A percentile compares a stretch with the other conserved stretches of the same genome.
phyloP scores from a whole-genome alignment of 2,888 invertebrate genomes.

The Exephanes ischioxanthus region DNA sequence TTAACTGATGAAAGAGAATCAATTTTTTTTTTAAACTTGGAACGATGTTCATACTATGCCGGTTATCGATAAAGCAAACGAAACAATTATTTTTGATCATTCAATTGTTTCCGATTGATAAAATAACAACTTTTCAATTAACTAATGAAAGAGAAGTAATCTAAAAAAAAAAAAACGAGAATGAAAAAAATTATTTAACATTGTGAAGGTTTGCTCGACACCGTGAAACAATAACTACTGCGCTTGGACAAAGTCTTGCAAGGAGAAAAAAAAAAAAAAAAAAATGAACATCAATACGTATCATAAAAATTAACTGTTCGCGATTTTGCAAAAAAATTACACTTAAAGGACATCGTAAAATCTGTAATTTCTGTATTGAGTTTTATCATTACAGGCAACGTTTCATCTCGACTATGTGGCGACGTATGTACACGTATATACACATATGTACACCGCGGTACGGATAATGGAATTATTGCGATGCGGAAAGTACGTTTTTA shows the following conservation, averaged over 20 bases:
- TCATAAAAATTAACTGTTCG: too few species aligned
- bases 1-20: not conserved
- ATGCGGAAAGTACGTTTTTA: conserved; percentile 1
- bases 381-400: not conserved
- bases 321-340: not conserved
- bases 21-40: too few species aligned
- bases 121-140: not conserved
- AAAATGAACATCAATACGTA: too few species aligned
- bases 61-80: not conserved
- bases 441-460: not conserved
- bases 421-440: not conserved
- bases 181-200: too few species aligned
- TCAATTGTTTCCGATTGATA: not conserved
- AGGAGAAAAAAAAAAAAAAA: too few species aligned
- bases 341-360: not conserved
- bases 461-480: not conserved
- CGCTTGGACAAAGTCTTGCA: too few species aligned
- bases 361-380: not conserved
- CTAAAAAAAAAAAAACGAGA: not conserved
- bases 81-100: not conserved
- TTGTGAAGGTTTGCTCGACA: too few species aligned
- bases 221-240: too few species aligned
- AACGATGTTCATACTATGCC: not conserved
- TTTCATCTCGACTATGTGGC: not conserved
- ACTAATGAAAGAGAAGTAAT: not conserved